Evolutionary conservation across 2,888 invertebrate genomes (phyloP).

Genomic region (Nowickia ferox): DNA sequence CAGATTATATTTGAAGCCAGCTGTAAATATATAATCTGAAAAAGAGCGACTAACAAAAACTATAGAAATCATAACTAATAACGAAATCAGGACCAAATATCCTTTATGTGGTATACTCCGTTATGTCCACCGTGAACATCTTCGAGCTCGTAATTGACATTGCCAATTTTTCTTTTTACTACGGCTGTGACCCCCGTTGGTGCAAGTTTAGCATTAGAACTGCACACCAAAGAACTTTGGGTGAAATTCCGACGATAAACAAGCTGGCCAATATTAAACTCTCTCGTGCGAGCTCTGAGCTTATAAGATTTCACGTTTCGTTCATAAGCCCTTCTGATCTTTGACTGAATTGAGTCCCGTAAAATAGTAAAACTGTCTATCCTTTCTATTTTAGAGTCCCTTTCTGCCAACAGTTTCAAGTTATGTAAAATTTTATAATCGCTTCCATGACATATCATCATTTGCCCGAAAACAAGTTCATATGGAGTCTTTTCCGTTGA

Average conservation of each 20-base stretch:
- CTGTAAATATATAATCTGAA: too few species aligned
- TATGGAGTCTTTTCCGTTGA: not conserved
- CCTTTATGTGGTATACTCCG: too few species aligned
- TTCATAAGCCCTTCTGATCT: not conserved
- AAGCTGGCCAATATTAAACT: not conserved
- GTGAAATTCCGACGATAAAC: constrained; percentile 3
- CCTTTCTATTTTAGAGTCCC: not conserved
- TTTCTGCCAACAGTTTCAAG: not conserved
- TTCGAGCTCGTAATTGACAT: too few species aligned
- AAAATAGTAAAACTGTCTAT: not conserved
- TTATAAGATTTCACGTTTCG: not conserved
- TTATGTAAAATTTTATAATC: constrained; percentile 1
- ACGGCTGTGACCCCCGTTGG: too few species aligned
- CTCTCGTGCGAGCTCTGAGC: not conserved
- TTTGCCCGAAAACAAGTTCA: constrained; percentile 10
- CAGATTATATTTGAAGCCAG: too few species aligned
- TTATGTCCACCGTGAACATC: too few species aligned
- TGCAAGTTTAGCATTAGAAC: too few species aligned
- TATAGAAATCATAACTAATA: too few species aligned
- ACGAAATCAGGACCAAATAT: too few species aligned
- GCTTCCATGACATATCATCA: constrained; percentile 1
- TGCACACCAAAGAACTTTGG: constrained; percentile 6
- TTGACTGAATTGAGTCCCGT: not conserved
- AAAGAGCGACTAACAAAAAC: too few species aligned
- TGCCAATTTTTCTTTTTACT: not conserved